A percentile compares a stretch with the other conserved stretches of the same genome.
Conservation (phyloP, 2,113 vertebrate species). For the Hirundichthys speculiger region DNA sequence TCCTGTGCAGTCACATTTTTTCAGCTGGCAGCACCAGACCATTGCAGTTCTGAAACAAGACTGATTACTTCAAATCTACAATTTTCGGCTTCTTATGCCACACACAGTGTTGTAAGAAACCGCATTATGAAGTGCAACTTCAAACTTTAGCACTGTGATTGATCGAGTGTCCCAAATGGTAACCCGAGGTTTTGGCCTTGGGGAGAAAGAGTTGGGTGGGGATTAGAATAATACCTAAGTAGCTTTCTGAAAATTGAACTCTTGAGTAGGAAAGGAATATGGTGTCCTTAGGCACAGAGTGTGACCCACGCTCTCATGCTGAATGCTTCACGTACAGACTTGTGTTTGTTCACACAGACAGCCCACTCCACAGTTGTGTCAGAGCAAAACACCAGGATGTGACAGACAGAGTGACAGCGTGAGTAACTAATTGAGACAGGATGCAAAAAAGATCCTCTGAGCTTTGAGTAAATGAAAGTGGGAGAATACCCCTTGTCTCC, state of each 20-base stretch:
- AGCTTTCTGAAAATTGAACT: slow-evolving; percentile 77
- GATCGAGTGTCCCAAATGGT: slow-evolving; percentile 71
- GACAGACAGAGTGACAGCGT: slow-evolving; percentile 78
- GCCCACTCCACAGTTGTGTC: slow-evolving; percentile 63
- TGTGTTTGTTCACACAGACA: slow-evolving; percentile 45
- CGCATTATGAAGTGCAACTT: slow-evolving; percentile 32
- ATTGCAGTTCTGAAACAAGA: slow-evolving; percentile 12
- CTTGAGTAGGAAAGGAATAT: slow-evolving; percentile 71
- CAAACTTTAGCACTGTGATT: slow-evolving; percentile 44
- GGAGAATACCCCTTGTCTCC: slow-evolving; percentile 60
- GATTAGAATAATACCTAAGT: slow-evolving; percentile 80
- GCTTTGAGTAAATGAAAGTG: slow-evolving; percentile 65
- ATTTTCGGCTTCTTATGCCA: slow-evolving; percentile 34
- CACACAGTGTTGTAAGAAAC: slow-evolving; percentile 42
- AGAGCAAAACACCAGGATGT: slow-evolving; percentile 60
- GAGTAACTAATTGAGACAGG: slow-evolving; percentile 79
- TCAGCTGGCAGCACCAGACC: slow-evolving; percentile 15
- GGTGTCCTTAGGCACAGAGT: slow-evolving; percentile 65
- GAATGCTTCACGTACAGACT: slow-evolving; percentile 42
- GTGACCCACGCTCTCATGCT: slow-evolving; percentile 75
- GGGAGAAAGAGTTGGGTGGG: slow-evolving; percentile 41
- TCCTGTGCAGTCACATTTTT: slow-evolving; percentile 21
- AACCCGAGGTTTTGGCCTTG: slow-evolving; percentile 64
- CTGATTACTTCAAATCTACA: slow-evolving; percentile 12
- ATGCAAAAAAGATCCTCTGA: slow-evolving; percentile 66